Conservation (phyloP, 2,888 invertebrate species). For the Noctua janthe region DNA sequence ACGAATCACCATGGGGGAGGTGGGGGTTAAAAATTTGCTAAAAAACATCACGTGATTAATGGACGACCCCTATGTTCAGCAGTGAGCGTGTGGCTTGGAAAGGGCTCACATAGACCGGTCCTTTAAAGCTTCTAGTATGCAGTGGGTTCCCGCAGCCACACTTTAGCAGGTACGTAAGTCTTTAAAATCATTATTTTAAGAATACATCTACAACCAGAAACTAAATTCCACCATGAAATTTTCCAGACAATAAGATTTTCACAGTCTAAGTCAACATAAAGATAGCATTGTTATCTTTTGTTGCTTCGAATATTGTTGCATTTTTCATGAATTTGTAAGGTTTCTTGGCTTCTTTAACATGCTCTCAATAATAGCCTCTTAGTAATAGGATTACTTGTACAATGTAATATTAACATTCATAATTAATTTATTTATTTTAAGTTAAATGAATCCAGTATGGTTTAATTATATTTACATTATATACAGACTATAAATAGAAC, state of each 20-base stretch:
- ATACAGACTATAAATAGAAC: too few relatives aligned
- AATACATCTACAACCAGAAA: not conserved
- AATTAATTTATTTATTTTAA: too few relatives aligned
- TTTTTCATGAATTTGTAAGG: conserved; percentile 28
- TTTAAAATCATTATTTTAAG: not conserved
- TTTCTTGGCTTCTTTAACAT: conserved; percentile 24
- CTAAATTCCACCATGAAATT: not conserved
- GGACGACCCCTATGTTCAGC: not conserved
- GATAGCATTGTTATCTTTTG: conserved; percentile 18
- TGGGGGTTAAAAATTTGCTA: too few relatives aligned
- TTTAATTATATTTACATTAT: too few relatives aligned
- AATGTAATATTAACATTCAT: not conserved
- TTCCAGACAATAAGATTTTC: conserved; percentile 18
- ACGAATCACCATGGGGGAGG: too few relatives aligned
- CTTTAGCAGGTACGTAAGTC: not conserved
- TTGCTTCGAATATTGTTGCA: conserved; percentile 5
- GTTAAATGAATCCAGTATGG: too few relatives aligned
- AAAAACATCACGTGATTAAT: too few relatives aligned
- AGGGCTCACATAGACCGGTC: not conserved
- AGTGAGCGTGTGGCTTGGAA: too few relatives aligned
- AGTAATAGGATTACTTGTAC: conserved; percentile 36
- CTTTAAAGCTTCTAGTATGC: not conserved
- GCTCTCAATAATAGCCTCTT: conserved; percentile 22
- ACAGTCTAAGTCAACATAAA: conserved; percentile 9
- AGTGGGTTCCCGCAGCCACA: not conserved